Base-by-base conservation (phyloP, 2,113 vertebrate genomes). In the Calonectris borealis region DNA sequence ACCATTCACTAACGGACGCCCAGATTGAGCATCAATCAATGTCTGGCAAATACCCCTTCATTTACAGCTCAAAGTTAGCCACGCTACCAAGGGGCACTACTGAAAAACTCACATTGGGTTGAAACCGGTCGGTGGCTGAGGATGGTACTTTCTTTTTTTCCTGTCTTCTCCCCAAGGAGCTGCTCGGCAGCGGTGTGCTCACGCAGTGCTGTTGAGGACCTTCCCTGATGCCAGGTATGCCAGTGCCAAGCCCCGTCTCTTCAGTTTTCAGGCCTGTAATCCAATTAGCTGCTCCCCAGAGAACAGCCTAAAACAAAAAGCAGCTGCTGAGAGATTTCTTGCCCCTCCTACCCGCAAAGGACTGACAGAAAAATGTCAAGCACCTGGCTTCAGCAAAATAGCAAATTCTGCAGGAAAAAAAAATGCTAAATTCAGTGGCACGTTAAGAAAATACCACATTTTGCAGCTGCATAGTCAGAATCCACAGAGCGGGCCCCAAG, bases 331-430 rank as follows among this genome's bases (percentile, higher is more conserved):
- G 64, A 55, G 62, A 70, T 36, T 71, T 71, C 46, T 42, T 69
- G 26, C 11, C 32, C 31, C 32, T 26, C 16, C 5, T 2, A 6
- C 2, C 17, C n/a, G 20, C 46, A 71, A 54, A 71, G 64, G 64
- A 31, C 46, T 32, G 24, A 58, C 57, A 77, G 57, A 54, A 85
- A 94, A 88, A 77, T 13, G n/a, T 77, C 57, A 38, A 54, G 80
- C 75, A 86, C 90, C 85, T 92, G 81, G 62, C 58, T 88, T 65
- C 62, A 66, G 57, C 32, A 89, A 77, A 92, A 71, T 8, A 86
- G 57, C 44, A 65, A 64, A 40, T 88, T 88, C 27, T 4, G 8
- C n/a, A 38, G 51, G 44, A 32, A 75, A 57, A 93, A 93, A 49
- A 79, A 80, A 75, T 4, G 69, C 52, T 86, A 49, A 92, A 82